These are phyloP conservation scores for Neopipo cinnamomea DNA, from an alignment of 2,113 vertebrate genomes.

Conservation along the genomic window DNA sequence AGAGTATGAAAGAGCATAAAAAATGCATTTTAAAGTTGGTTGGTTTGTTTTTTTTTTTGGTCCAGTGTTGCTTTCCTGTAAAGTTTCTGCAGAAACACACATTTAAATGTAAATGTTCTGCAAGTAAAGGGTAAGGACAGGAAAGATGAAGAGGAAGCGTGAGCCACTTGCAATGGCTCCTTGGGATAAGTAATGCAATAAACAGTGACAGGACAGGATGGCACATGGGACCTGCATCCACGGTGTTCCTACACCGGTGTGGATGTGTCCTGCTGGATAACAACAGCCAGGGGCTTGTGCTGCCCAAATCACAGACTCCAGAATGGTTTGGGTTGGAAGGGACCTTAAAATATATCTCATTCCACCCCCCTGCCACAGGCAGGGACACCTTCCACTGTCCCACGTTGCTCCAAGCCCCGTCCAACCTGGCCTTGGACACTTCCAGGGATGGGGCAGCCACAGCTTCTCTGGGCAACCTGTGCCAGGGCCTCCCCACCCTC, in stretches of 20 bases:
- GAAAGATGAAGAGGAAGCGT: conserved; percentile 11
- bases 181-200: background rate
- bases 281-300: background rate
- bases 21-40: conserved; percentile 73
- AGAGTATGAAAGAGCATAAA: conserved; percentile 74
- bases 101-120: conserved; percentile 70
- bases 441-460: background rate
- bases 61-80: conserved; percentile 61
- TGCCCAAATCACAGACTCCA: background rate
- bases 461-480: background rate
- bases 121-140: conserved; percentile 23
- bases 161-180: background rate
- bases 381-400: fast-evolving
- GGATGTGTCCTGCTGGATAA: background rate
- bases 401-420: fast-evolving
- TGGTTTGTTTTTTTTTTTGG: background rate
- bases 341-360: background rate
- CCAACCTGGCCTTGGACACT: background rate
- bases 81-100: conserved; percentile 54
- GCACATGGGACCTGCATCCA: background rate
- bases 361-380: background rate
- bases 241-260: fast-evolving
- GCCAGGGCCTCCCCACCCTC: background rate
- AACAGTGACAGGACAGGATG: background rate
- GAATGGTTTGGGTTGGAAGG: background rate